Conservation (phyloP, 2,797 vertebrate species). For the Premnoplex brunnescens region DNA sequence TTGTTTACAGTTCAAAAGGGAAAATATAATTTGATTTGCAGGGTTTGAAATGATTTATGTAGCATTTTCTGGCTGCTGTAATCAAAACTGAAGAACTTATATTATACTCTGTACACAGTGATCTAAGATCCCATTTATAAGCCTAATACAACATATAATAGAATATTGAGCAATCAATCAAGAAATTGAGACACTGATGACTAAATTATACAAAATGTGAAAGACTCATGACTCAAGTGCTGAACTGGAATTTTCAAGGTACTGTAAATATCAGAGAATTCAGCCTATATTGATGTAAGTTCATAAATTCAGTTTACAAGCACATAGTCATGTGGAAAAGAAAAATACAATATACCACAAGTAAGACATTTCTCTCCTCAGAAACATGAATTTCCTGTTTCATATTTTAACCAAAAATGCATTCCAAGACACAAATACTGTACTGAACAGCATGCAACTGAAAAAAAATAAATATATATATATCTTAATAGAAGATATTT, state of each 20-base stretch:
- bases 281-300: not conserved
- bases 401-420: not conserved
- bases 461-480: not conserved
- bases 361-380: not conserved
- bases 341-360: not conserved
- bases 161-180: constrained; percentile 50
- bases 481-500: not conserved
- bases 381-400: not conserved
- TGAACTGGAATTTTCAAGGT: not conserved
- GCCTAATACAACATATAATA: constrained; percentile 30
- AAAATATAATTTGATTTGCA: constrained; percentile 9
- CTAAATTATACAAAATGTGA: constrained; percentile 50
- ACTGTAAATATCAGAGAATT: constrained; percentile 42
- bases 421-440: not conserved
- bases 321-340: not conserved
- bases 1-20: constrained; percentile 30
- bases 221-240: constrained; percentile 30
- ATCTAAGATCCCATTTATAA: constrained; percentile 52
- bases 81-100: constrained; percentile 37
- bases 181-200: constrained; percentile 19
- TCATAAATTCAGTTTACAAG: constrained; percentile 52
- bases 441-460: not conserved
- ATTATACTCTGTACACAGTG: not conserved
- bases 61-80: not conserved
- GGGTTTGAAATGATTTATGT: constrained; percentile 10